Conservation (phyloP, 2,888 invertebrate genomes). For the Nematopogon swammerdamellus region DNA sequence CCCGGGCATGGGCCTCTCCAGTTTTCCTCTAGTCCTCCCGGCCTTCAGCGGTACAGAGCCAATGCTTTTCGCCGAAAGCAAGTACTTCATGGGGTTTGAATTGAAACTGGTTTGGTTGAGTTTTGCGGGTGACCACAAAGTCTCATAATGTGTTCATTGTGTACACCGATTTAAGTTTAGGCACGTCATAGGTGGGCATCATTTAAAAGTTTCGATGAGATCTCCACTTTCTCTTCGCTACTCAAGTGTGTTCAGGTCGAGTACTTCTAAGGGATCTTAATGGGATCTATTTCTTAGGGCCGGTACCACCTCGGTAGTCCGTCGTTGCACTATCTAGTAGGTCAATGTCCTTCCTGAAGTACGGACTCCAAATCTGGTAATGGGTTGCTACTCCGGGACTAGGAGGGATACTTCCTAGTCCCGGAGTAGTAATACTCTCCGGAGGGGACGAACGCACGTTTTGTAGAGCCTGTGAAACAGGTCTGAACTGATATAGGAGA, state of each 20-base stretch:
- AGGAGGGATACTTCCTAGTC: too few species aligned
- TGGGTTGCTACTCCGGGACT: too few species aligned
- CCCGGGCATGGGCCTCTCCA: too few species aligned
- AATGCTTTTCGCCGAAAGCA: too few species aligned
- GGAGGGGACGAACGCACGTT: conserved; percentile 4
- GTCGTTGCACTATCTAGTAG: conserved; percentile 2
- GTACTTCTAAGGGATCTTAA: neutral
- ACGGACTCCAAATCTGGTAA: conserved; percentile 4
- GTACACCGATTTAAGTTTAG: neutral
- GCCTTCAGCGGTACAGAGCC: too few species aligned
- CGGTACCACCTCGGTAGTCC: neutral
- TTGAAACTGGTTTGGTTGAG: neutral
- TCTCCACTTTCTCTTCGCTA: neutral
- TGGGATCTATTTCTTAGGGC: neutral
- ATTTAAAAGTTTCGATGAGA: neutral
- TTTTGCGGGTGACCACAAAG: neutral
- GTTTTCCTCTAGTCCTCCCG: too few species aligned
- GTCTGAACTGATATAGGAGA: neutral
- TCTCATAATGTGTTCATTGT: too few species aligned
- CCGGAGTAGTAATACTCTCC: too few species aligned
- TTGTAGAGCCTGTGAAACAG: conserved; percentile 4
- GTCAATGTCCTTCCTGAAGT: conserved; percentile 4
- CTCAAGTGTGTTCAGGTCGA: neutral
- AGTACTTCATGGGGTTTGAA: neutral
- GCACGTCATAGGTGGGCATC: neutral